These are phyloP conservation scores for Adineta ricciae DNA, from an alignment of 2,888 invertebrate genomes.

Conservation along the genomic window DNA sequence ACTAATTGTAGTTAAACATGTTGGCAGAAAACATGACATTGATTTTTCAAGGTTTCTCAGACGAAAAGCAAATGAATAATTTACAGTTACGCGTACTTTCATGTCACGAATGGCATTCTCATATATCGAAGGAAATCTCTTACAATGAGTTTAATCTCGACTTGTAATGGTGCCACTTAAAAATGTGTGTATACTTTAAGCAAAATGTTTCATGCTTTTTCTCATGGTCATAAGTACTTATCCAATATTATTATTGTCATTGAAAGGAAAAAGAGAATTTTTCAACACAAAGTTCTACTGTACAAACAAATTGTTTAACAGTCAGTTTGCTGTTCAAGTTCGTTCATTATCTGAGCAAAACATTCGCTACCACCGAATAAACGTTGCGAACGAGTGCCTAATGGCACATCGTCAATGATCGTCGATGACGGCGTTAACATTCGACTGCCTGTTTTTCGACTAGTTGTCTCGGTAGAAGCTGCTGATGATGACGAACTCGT, in stretches of 20 bases:
- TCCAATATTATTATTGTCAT: background rate
- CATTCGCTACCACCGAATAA: slow-evolving; percentile 3
- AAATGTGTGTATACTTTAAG: background rate
- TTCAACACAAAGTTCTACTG: background rate
- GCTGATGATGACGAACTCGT: background rate
- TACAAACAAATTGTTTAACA: too few species aligned
- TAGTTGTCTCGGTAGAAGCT: background rate
- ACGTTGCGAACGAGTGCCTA: background rate
- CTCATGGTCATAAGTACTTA: background rate
- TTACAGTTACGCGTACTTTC: too few species aligned
- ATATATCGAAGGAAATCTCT: too few species aligned
- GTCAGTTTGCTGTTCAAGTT: background rate
- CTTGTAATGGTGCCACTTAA: background rate
- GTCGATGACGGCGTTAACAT: background rate
- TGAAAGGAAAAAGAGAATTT: background rate
- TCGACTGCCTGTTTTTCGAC: background rate
- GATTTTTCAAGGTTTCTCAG: background rate
- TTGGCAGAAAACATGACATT: background rate
- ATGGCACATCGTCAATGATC: background rate
- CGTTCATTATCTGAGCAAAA: slow-evolving; percentile 22
- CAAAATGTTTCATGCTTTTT: background rate
- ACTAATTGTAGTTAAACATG: too few species aligned
- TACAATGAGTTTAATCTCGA: background rate
- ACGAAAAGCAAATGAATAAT: background rate
- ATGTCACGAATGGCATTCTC: too few species aligned